Evolutionary conservation across 2,113 vertebrate genomes (phyloP).

Genomic region (Okapia johnstoni): DNA sequence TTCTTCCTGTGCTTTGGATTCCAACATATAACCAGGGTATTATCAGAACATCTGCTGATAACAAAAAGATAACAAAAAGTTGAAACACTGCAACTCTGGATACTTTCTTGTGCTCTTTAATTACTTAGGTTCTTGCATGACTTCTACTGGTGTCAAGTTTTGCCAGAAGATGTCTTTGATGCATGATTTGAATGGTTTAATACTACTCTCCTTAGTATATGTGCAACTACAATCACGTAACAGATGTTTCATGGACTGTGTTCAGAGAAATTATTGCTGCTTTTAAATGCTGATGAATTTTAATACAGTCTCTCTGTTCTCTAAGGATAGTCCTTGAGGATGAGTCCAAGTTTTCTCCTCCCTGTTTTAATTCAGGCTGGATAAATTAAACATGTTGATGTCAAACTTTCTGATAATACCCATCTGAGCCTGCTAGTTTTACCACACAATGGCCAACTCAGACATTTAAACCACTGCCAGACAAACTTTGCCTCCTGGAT

Average conservation of each 20-base stretch:
- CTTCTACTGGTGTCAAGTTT: not conserved
- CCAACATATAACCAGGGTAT: not conserved
- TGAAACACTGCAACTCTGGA: not conserved
- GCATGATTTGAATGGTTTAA: not conserved
- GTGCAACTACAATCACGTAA: not conserved
- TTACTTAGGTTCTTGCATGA: not conserved
- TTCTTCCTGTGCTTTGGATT: not conserved
- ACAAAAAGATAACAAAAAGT: not conserved
- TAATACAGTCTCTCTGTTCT: not conserved
- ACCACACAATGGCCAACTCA: not conserved
- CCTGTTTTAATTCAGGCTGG: not conserved
- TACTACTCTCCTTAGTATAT: not conserved
- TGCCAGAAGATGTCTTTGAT: not conserved
- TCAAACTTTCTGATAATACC: not conserved
- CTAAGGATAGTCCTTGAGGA: conserved; percentile 1
- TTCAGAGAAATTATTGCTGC: not conserved
- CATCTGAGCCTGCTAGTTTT: not conserved
- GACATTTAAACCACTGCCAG: not conserved
- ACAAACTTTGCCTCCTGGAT: not conserved
- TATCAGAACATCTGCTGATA: not conserved
- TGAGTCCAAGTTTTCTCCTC: not conserved
- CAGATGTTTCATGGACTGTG: not conserved
- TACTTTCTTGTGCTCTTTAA: not conserved
- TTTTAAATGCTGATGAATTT: not conserved
- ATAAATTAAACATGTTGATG: not conserved